These are phyloP conservation scores for Hylaea fasciaria DNA, from an alignment of 2,888 invertebrate genomes.

Conservation along the genomic window DNA sequence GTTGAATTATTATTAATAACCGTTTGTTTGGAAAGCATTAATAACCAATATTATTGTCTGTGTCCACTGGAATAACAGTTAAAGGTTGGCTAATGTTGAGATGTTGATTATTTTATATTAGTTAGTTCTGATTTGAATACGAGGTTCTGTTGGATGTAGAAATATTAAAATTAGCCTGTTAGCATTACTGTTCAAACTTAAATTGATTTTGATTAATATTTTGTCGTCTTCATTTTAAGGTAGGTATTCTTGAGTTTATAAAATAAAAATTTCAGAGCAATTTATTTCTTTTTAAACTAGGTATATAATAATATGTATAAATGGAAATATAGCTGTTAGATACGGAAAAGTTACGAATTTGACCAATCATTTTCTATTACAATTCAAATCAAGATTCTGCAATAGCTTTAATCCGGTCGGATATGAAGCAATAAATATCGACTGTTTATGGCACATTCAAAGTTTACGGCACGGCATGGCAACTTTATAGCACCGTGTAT, in stretches of 20 bases:
- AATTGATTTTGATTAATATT: no score
- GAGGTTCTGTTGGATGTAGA: not conserved
- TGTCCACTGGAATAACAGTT: constrained; percentile 19
- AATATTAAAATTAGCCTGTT: not conserved
- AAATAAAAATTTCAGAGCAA: no score
- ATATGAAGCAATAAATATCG: constrained; percentile 8
- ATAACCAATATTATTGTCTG: constrained; percentile 18
- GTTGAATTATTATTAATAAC: constrained; percentile 34
- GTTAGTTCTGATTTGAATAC: constrained; percentile 4
- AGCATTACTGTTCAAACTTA: not conserved
- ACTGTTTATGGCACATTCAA: constrained; percentile 8
- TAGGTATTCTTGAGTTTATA: no score
- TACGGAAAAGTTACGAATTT: no score
- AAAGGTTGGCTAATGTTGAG: constrained; percentile 7
- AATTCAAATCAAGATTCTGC: no score
- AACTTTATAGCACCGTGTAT: constrained; percentile 8
- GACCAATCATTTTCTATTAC: no score
- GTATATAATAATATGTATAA: no score
- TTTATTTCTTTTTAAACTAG: no score
- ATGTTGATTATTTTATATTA: constrained; percentile 8
- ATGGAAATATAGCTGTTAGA: no score
- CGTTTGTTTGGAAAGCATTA: constrained; percentile 30
- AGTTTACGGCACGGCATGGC: constrained; percentile 4
- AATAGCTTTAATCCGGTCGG: not conserved
- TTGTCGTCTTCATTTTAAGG: no score